These are phyloP conservation scores for Diarsia mendica DNA, from an alignment of 2,888 invertebrate genomes.

Conservation along the genomic window DNA sequence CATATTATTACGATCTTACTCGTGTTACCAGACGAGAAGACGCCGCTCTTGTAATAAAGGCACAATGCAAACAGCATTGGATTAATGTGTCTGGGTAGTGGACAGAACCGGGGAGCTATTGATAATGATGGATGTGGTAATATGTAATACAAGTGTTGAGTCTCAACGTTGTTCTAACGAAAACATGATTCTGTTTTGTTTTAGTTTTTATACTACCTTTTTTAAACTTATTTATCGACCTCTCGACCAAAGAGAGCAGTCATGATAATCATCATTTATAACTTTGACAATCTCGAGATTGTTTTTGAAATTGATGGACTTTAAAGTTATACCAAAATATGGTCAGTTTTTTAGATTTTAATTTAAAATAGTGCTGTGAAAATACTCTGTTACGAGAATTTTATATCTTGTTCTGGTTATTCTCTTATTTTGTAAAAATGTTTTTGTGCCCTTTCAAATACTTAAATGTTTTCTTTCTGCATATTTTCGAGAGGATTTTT, in stretches of 20 bases:
- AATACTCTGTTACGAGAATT: neutral
- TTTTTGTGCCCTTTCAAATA: neutral
- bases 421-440: neutral
- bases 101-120: conserved; percentile 27
- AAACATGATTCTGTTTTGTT: no score
- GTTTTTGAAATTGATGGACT: no score
- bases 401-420: neutral
- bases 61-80: conserved; percentile 67
- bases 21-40: conserved; percentile 49
- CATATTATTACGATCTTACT: conserved; percentile 32
- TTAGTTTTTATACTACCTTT: no score
- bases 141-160: no score
- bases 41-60: conserved; percentile 62
- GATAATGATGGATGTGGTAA: conserved; percentile 37
- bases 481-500: no score
- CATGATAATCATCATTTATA: no score
- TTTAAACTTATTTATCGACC: no score
- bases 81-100: conserved; percentile 65
- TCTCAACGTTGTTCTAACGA: no score
- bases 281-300: no score
- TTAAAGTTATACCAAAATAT: no score
- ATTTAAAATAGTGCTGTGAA: neutral
- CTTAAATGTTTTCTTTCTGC: no score
- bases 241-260: no score
- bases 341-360: neutral